A percentile compares a stretch with the other conserved stretches of the same genome.
phyloP scores from a whole-genome alignment of 2,797 vertebrate species.

The Microtus obscurus region DNA sequence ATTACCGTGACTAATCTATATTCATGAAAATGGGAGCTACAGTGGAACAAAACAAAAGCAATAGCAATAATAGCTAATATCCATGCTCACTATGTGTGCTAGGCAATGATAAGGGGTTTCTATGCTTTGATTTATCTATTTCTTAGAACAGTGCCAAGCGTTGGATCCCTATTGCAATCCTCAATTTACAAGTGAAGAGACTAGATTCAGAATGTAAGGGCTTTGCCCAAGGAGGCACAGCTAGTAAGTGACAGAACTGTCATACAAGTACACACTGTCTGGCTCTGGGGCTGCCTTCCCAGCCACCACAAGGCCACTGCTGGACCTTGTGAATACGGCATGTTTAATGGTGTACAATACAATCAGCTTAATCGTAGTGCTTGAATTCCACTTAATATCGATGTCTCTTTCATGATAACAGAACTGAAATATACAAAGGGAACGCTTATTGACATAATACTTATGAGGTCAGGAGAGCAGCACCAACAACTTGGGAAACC shows the following conservation, averaged over 20 bases:
- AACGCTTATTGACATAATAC: background rate
- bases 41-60: slow-evolving; percentile 5
- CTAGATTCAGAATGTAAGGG: background rate
- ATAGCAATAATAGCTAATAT: background rate
- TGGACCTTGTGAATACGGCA: background rate
- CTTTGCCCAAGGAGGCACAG: slow-evolving; percentile 5
- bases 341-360: background rate
- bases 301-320: background rate
- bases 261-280: background rate
- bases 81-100: background rate
- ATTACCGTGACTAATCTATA: background rate
- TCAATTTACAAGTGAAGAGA: slow-evolving; percentile 41
- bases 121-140: slow-evolving; percentile 5
- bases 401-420: slow-evolving; percentile 10
- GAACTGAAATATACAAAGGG: slow-evolving; percentile 10
- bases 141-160: slow-evolving; percentile 24
- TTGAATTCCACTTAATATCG: slow-evolving; percentile 31
- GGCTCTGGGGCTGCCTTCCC: background rate
- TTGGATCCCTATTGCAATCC: background rate
- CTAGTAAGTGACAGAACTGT: slow-evolving; percentile 15
- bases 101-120: slow-evolving; percentile 25
- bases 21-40: background rate
- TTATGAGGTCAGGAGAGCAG: background rate
- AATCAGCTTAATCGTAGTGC: background rate
- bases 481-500: background rate